These are phyloP conservation scores for Macrotus californicus DNA, from an alignment of 2,113 vertebrate species.

Conservation along the genomic window DNA sequence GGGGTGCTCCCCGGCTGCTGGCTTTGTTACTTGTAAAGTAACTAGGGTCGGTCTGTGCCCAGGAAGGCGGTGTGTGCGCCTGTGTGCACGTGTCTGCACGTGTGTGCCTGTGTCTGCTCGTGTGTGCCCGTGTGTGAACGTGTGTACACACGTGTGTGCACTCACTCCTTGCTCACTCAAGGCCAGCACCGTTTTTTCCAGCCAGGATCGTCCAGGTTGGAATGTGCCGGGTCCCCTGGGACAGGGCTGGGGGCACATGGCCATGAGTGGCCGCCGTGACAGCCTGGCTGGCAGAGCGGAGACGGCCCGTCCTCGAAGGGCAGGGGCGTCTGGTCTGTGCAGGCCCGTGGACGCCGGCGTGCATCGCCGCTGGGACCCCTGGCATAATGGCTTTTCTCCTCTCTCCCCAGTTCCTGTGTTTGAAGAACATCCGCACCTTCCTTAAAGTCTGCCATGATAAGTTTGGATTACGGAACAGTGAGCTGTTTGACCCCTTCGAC, in stretches of 20 bases:
- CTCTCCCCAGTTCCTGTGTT: constrained; percentile 88
- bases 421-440: constrained; percentile 99
- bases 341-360: too few species aligned
- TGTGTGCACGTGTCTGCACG: background rate
- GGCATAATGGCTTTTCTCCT: background rate
- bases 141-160: background rate
- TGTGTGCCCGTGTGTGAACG: background rate
- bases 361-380: fast-evolving
- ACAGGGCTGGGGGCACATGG: fast-evolving
- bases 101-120: fast-evolving
- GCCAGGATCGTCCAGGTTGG: fast-evolving
- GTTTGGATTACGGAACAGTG: constrained; percentile 93
- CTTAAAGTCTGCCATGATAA: constrained; percentile 97
- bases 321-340: too few species aligned
- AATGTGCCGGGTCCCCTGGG: fast-evolving
- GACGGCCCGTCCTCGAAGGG: fast-evolving
- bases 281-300: fast-evolving
- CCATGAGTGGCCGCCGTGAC: fast-evolving
- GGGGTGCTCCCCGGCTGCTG: fast-evolving
- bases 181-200: fast-evolving
- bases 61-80: fast-evolving
- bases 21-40: background rate
- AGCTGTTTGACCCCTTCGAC: constrained; percentile 98
- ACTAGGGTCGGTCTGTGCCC: fast-evolving
- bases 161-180: fast-evolving